phyloP scores from a whole-genome alignment of 2,888 invertebrate species.

The Drosophila fungiperda region DNA sequence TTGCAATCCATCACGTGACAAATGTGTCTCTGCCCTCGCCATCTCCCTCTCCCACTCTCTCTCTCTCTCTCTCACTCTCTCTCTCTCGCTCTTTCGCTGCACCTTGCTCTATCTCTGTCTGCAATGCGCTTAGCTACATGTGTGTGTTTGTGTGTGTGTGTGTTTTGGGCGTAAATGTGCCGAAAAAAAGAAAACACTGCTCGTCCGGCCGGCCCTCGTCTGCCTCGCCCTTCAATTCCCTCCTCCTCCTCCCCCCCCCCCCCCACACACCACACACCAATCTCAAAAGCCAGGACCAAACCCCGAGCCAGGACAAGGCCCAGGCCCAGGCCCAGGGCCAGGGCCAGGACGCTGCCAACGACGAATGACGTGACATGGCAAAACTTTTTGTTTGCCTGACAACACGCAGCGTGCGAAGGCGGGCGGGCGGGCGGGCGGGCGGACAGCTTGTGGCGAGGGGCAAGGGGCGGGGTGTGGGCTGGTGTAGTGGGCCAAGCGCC shows the following conservation, averaged over 20 bases:
- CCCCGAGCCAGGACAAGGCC: constrained; percentile 12
- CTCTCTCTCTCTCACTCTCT: constrained; percentile 9
- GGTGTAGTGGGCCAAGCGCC: constrained; percentile 39
- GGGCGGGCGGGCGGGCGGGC: background rate
- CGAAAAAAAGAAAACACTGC: constrained; percentile 56
- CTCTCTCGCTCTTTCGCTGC: constrained; percentile 25
- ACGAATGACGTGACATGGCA: constrained; percentile 81
- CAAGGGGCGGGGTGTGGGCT: background rate
- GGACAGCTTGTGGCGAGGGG: background rate
- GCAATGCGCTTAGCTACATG: constrained; percentile 23
- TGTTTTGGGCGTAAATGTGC: constrained; percentile 71
- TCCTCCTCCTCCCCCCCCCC: background rate
- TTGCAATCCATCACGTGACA: constrained; percentile 84
- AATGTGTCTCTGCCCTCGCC: constrained; percentile 70
- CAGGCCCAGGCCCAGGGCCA: constrained; percentile 21
- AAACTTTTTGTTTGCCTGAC: constrained; percentile 76
- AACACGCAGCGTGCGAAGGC: constrained; percentile 69
- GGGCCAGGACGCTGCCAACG: constrained; percentile 53
- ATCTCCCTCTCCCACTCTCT: constrained; percentile 28
- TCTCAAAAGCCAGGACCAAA: constrained; percentile 1
- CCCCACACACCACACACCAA: background rate
- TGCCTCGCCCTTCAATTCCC: constrained; percentile 35
- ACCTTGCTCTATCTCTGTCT: constrained; percentile 28
- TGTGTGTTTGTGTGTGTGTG: constrained; percentile 30
- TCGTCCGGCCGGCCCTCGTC: constrained; percentile 43